phyloP scores from a whole-genome alignment of 1,140 invertebrate genomes.

The Drosophila funebris region DNA sequence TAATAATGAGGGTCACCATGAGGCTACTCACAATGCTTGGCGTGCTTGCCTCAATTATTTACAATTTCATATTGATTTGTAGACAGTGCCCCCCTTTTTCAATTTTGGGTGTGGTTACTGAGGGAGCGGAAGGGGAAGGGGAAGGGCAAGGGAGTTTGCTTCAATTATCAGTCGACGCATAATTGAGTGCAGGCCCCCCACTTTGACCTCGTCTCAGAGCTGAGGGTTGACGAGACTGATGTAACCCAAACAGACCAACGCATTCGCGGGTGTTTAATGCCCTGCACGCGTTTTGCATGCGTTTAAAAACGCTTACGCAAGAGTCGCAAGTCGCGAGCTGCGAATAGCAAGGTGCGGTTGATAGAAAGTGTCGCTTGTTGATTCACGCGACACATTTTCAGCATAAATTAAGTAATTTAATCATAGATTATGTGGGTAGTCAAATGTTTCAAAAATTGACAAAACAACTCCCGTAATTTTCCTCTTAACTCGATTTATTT shows the following conservation, averaged over 20 bases:
- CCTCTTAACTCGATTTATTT: conserved; percentile 7
- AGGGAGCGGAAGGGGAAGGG: too few species aligned
- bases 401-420: conserved; percentile 74
- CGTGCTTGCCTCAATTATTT: conserved; percentile 60
- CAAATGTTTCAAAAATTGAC: conserved; percentile 1
- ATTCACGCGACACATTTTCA: conserved; percentile 57
- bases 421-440: conserved; percentile 4
- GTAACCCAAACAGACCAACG: conserved; percentile 31
- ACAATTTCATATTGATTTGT: conserved; percentile 72
- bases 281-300: conserved; percentile 75
- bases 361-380: conserved; percentile 63
- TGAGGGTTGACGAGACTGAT: too few species aligned
- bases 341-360: conserved; percentile 50
- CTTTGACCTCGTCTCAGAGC: conserved; percentile 55
- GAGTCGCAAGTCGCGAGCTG: conserved; percentile 22
- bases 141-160: conserved; percentile 8
- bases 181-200: conserved; percentile 42
- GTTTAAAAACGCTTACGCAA: conserved; percentile 65
- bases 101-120: not conserved
- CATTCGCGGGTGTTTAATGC: conserved; percentile 13
- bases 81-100: not conserved
- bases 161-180: conserved; percentile 57
- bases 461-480: conserved; percentile 33
- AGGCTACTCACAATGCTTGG: not conserved
- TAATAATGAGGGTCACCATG: conserved; percentile 68